Percentiles rank a stretch among this genome's conserved stretches.
phyloP scores from a whole-genome alignment of 1,140 invertebrate species.

The Caenorhabditis briggsae region DNA sequence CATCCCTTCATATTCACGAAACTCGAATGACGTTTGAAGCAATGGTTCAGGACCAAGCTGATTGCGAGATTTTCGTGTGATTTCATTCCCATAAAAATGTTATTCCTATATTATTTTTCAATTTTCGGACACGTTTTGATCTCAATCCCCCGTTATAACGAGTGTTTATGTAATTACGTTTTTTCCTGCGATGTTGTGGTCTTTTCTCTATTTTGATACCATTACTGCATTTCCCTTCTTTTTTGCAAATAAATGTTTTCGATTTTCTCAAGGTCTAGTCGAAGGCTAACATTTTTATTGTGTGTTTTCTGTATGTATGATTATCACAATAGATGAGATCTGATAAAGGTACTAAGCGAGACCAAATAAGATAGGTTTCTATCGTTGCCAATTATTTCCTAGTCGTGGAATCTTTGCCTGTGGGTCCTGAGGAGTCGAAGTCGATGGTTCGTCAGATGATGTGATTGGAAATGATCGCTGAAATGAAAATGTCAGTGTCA shows the following conservation, averaged over 20 bases:
- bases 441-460: no score
- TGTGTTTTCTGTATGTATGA: no score
- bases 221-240: background rate
- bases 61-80: conserved; percentile 67
- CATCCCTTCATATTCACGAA: conserved; percentile 77
- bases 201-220: background rate
- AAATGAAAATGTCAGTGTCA: no score
- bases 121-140: conserved; percentile 46
- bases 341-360: no score
- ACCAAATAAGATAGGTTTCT: no score
- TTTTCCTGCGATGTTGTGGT: conserved; percentile 20
- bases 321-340: no score
- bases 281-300: no score
- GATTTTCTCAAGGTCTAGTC: background rate
- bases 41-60: conserved; percentile 63
- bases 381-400: no score
- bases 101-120: background rate
- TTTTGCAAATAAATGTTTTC: background rate
- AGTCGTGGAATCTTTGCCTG: no score
- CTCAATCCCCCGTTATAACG: background rate
- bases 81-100: background rate
- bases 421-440: no score
- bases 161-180: conserved; percentile 39
- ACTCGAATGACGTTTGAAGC: conserved; percentile 64
- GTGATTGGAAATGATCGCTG: no score